Base-by-base conservation (phyloP, 2,888 invertebrate species). In the Pristionchus japonicus region DNA sequence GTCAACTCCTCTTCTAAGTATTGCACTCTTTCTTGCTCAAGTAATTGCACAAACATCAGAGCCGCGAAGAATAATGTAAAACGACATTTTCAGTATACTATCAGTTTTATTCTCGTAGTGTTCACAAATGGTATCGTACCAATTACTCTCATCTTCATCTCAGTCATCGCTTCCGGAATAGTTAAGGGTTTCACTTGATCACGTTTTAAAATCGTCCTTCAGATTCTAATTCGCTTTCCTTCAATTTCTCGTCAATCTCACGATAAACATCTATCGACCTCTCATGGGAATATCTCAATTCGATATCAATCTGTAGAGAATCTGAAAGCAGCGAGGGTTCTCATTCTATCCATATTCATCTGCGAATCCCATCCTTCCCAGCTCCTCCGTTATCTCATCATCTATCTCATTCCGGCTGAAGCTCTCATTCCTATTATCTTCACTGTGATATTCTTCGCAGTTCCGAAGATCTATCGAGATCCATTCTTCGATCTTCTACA, bases 281-380 rank as follows among this genome's bases (percentile, higher is more conserved):
- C 43, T 17, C 80, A 80, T 47, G 80, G 80, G 31, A 27, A 31
- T 27, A 43, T 80, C 6, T 80, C 80, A 4, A 47, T 37, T 43
- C 43, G 80, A 80, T 80, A 80, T 80, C 80, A 80, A 47, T 47
- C 47, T n/a, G 80, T 80, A 3, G 80, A 80, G 27, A 80, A 80
- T 49, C 49, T 80, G 3, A 80, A 80, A 80, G 80, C 80, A 15
- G 47, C 80, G 9, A 80, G 49, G 47, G 80, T 80, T 27, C 3
- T 9, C 43, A 34, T 47, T 15, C 20, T 37, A 20, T 31, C 64
- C 1, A 31, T 4, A 31, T 37, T 23, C 20, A 6, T 37, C 20
- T 0, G 17, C 9, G 15, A 70, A 70, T 40, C 11, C 17, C 15
- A 17, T 47, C 3, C n/a, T 47, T 27, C 27, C 43, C 52, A 83